A percentile compares a stretch with the other conserved stretches of the same genome.
Evolutionary conservation across 2,888 invertebrate species (phyloP).

Genomic region (Odontocolon sp.): DNA sequence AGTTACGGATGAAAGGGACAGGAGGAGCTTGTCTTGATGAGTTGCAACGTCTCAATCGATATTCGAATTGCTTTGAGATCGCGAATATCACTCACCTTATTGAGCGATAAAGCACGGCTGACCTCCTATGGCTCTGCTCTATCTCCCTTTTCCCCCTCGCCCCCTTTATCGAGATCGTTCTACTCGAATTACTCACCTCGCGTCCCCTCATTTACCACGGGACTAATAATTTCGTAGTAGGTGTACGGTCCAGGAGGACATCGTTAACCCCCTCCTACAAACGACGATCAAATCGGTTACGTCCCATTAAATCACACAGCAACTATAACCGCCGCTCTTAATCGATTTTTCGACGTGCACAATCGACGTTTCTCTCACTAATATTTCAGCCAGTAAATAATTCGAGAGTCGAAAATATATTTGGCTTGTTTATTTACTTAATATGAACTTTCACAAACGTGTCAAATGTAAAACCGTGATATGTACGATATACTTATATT

Average conservation of each 20-base stretch:
- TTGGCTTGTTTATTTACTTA: no score
- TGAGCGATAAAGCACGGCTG: constrained; percentile 42
- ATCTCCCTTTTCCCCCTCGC: not conserved
- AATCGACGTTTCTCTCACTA: not conserved
- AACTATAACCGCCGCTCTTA: not conserved
- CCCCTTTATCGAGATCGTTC: not conserved
- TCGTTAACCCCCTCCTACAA: constrained; percentile 1
- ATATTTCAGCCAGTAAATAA: not conserved
- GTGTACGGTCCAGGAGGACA: not conserved
- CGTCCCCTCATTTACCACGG: constrained; percentile 25
- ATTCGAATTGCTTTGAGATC: not conserved
- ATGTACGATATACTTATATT: no score
- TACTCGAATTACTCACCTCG: constrained; percentile 21
- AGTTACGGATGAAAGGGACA: not conserved
- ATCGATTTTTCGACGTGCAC: constrained; percentile 1
- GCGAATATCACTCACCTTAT: constrained; percentile 20
- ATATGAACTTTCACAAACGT: not conserved
- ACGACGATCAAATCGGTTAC: constrained; percentile 20
- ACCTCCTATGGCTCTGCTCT: constrained; percentile 20
- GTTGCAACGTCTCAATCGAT: constrained; percentile 16
- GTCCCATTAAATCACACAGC: constrained; percentile 22
- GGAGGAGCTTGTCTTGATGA: not conserved
- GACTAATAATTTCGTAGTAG: constrained; percentile 39
- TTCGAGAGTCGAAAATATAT: no score
- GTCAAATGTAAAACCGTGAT: not conserved